phyloP scores from a whole-genome alignment of 2,797 vertebrate genomes.

The Acanthis flammea region DNA sequence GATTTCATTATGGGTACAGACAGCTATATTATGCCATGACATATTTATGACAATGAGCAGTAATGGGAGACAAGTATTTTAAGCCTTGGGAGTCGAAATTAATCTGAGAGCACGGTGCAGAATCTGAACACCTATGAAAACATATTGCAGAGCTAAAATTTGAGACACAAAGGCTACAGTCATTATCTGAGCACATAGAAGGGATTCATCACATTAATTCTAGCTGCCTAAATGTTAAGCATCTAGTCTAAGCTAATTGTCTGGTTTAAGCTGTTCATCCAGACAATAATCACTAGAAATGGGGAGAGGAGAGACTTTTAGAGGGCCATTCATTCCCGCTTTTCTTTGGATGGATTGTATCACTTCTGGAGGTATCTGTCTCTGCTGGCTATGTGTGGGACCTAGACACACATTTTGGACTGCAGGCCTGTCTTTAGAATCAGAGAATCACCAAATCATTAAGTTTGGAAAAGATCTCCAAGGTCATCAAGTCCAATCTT shows the following conservation, averaged over 20 bases:
- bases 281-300: conserved; percentile 37
- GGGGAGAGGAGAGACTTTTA: not conserved
- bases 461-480: not conserved
- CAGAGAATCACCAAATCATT: not conserved
- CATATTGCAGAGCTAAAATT: conserved; percentile 43
- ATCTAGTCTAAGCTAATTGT: conserved; percentile 60
- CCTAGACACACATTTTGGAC: not conserved
- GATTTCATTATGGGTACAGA: conserved; percentile 47
- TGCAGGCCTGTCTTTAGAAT: not conserved
- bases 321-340: not conserved
- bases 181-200: conserved; percentile 20
- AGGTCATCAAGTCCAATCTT: not conserved
- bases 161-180: conserved; percentile 50
- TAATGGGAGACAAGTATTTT: conserved; percentile 28
- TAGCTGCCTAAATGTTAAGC: conserved; percentile 64
- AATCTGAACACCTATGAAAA: conserved; percentile 38
- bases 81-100: conserved; percentile 5
- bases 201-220: conserved; percentile 36
- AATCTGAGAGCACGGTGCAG: not conserved
- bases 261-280: conserved; percentile 21
- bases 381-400: not conserved
- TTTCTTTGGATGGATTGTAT: not conserved
- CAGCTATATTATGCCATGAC: conserved; percentile 49
- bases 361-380: not conserved
- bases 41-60: conserved; percentile 59